Percentiles rank a stretch among this genome's conserved stretches.
phyloP scores from a whole-genome alignment of 1,140 invertebrate species.

The Scaptomyza graminum region DNA sequence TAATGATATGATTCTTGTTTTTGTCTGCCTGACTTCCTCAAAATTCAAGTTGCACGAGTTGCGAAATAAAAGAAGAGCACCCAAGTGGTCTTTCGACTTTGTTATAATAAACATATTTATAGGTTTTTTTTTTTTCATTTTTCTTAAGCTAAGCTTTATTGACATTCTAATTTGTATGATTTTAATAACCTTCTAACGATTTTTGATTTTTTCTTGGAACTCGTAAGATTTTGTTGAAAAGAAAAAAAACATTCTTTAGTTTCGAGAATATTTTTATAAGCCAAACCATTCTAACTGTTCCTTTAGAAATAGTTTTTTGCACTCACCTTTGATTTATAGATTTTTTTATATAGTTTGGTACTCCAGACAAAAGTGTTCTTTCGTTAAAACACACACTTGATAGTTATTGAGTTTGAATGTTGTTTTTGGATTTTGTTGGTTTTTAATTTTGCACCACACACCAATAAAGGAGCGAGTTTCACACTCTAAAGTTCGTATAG shows the following conservation, averaged over 20 bases:
- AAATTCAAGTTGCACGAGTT: slow-evolving; percentile 16
- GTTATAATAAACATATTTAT: neutral
- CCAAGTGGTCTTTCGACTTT: neutral
- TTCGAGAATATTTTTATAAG: neutral
- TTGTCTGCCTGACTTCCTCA: slow-evolving; percentile 50
- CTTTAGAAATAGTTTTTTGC: neutral
- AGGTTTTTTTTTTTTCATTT: neutral
- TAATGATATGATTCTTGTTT: slow-evolving; percentile 55
- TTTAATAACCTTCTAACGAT: neutral
- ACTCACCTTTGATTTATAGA: slow-evolving; percentile 21
- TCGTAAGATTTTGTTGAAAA: neutral
- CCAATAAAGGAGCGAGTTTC: slow-evolving; percentile 29
- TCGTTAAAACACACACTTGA: neutral
- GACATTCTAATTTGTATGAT: neutral
- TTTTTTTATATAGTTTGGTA: neutral
- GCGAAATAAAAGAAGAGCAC: neutral
- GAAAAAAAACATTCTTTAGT: neutral
- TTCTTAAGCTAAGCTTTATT: neutral
- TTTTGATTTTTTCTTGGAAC: neutral
- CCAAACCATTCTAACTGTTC: neutral
- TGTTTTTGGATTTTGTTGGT: slow-evolving; percentile 6
- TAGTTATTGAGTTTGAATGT: neutral
- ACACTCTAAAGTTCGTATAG: slow-evolving; percentile 55
- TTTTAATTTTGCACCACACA: slow-evolving; percentile 26
- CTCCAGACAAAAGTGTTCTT: slow-evolving; percentile 9